A percentile compares a stretch with the other conserved stretches of the same genome.
Conservation (phyloP, 92 coral and sea anemone genomes). For the Parazoanthus atlanticus region DNA sequence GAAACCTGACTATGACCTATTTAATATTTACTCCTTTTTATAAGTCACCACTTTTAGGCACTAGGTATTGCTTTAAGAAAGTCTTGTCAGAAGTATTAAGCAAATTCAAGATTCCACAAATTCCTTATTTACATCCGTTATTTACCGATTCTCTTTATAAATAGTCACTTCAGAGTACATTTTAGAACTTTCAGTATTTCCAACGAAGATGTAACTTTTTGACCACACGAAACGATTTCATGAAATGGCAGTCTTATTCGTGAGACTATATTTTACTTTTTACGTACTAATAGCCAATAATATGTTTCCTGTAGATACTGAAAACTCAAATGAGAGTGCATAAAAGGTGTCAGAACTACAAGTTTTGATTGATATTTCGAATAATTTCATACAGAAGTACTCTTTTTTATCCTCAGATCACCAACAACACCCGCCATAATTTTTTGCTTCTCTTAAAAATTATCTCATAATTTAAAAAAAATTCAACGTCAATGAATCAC, state of each 20-base stretch:
- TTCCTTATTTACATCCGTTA: slow-evolving; percentile 23
- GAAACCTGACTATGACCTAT: neutral
- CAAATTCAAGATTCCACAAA: neutral
- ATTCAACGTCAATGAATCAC: slow-evolving; percentile 12
- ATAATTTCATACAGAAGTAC: neutral
- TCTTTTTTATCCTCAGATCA: neutral
- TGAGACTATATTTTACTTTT: neutral
- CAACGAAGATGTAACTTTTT: neutral
- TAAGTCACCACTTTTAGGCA: neutral
- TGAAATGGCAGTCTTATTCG: neutral
- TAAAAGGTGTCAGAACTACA: neutral
- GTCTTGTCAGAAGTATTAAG: slow-evolving; percentile 19
- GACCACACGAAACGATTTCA: slow-evolving; percentile 11
- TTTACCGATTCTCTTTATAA: slow-evolving; percentile 29
- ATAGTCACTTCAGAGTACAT: slow-evolving; percentile 26
- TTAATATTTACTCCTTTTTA: neutral
- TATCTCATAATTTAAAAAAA: slow-evolving; percentile 33
- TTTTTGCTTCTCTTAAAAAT: slow-evolving; percentile 24
- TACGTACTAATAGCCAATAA: neutral
- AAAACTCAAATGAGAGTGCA: neutral
- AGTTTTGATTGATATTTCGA: neutral
- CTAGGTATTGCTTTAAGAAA: neutral
- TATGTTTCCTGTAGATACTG: neutral
- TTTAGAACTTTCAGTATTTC: slow-evolving; percentile 16
- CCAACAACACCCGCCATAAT: neutral